phyloP scores from a whole-genome alignment of 2,113 vertebrate species.

The Bostrychus sinensis region DNA sequence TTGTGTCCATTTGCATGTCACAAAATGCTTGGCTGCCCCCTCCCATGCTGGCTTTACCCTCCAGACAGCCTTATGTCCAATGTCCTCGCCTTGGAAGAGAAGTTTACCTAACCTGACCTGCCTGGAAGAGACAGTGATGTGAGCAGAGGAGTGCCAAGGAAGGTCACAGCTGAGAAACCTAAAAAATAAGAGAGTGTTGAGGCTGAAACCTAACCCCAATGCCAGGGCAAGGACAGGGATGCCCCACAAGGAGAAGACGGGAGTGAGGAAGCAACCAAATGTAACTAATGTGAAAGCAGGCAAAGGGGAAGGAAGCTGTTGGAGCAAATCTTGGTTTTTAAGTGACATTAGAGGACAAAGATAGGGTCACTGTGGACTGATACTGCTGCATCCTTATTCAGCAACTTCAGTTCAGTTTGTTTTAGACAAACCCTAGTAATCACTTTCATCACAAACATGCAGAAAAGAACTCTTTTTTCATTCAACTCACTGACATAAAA shows the following conservation, averaged over 20 bases:
- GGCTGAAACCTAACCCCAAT: slow-evolving; percentile 35
- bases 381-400: no score
- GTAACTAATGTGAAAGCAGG: slow-evolving; percentile 26
- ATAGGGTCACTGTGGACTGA: neutral
- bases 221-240: slow-evolving; percentile 14
- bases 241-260: slow-evolving; percentile 28
- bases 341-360: neutral
- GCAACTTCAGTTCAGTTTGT: no score
- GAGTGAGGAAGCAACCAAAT: slow-evolving; percentile 13
- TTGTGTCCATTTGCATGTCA: slow-evolving; percentile 57
- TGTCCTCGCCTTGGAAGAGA: slow-evolving; percentile 37
- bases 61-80: slow-evolving; percentile 65
- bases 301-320: slow-evolving; percentile 14
- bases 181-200: slow-evolving; percentile 25
- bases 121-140: slow-evolving; percentile 32
- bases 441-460: no score
- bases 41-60: slow-evolving; percentile 54
- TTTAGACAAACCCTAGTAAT: no score
- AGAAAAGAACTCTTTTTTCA: no score
- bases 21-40: slow-evolving; percentile 32
- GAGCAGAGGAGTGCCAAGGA: slow-evolving; percentile 23
- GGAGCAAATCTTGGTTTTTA: neutral
- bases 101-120: slow-evolving; percentile 40
- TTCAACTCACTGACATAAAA: no score
- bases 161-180: slow-evolving; percentile 52